Conservation (phyloP, 2,113 vertebrate genomes). For the Tauraco erythrolophus region DNA sequence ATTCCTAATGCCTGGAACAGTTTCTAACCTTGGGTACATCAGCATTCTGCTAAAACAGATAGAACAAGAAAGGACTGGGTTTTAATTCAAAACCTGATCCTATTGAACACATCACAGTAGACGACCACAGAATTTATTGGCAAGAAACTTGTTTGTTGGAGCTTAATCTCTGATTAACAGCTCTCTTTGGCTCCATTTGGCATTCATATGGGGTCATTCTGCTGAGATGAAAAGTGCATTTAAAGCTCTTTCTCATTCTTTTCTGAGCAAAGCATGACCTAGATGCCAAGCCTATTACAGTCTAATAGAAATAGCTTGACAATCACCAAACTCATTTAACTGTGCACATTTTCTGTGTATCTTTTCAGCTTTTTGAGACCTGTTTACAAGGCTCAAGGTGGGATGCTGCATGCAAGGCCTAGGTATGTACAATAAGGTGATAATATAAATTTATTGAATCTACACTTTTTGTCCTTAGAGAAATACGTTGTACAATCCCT, state of each 20-base stretch:
- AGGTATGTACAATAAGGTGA: background rate
- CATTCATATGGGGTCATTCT: slow-evolving; percentile 47
- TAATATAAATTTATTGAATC: background rate
- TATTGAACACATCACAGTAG: slow-evolving; percentile 45
- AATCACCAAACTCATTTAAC: slow-evolving; percentile 56
- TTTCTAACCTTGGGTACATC: background rate
- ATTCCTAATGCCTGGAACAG: background rate
- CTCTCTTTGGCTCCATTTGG: slow-evolving; percentile 46
- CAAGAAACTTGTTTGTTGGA: slow-evolving; percentile 66
- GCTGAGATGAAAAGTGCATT: slow-evolving; percentile 46
- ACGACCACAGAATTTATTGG: slow-evolving; percentile 72
- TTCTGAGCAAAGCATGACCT: slow-evolving; percentile 33
- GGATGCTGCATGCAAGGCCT: background rate
- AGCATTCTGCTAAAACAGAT: slow-evolving; percentile 19
- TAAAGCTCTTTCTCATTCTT: slow-evolving; percentile 50
- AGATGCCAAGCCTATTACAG: slow-evolving; percentile 34
- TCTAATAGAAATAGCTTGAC: slow-evolving; percentile 63
- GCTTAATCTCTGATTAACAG: slow-evolving; percentile 72
- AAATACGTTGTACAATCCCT: background rate
- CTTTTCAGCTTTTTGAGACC: slow-evolving; percentile 23
- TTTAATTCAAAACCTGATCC: slow-evolving; percentile 67
- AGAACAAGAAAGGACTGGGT: slow-evolving; percentile 20
- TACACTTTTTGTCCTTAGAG: background rate
- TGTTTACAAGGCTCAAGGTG: background rate
- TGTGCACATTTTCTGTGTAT: background rate